A percentile compares a stretch with the other conserved stretches of the same genome.
phyloP scores from a whole-genome alignment of 1,140 invertebrate species.

The Leptopilina boulardi region DNA sequence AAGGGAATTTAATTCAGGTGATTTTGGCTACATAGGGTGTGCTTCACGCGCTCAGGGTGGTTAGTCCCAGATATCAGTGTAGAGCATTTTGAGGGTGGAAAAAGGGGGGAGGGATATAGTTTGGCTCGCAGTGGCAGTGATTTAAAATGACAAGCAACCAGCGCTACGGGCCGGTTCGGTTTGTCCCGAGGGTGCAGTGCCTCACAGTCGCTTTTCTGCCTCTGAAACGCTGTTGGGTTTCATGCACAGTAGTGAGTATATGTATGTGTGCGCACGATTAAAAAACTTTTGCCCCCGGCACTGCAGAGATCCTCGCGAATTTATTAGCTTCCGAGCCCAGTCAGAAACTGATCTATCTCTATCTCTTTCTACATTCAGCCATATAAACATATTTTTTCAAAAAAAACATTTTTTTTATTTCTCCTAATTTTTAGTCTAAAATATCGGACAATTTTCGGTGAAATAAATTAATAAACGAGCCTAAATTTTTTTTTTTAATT shows the following conservation, averaged over 20 bases:
- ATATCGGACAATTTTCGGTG: too few species aligned
- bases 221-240: slow-evolving; percentile 55
- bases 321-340: slow-evolving; percentile 58
- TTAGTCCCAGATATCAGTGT: slow-evolving; percentile 31
- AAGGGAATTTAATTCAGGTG: slow-evolving; percentile 63
- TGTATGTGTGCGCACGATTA: too few species aligned
- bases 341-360: slow-evolving; percentile 52
- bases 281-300: slow-evolving; percentile 58
- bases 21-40: slow-evolving; percentile 47
- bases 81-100: background rate
- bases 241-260: slow-evolving; percentile 51
- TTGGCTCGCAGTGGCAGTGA: slow-evolving; percentile 54
- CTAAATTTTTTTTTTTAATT: too few species aligned
- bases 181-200: slow-evolving; percentile 59
- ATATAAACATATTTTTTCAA: background rate
- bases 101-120: slow-evolving; percentile 42
- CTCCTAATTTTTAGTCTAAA: too few species aligned
- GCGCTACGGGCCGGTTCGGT: slow-evolving; percentile 55
- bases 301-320: slow-evolving; percentile 59
- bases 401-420: background rate
- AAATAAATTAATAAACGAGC: too few species aligned
- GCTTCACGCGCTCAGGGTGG: background rate
- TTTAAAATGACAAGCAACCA: slow-evolving; percentile 63
- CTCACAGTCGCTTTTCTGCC: slow-evolving; percentile 56
- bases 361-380: slow-evolving; percentile 6